phyloP scores from a whole-genome alignment of 1,140 invertebrate species.

The Bombus pascuorum region DNA sequence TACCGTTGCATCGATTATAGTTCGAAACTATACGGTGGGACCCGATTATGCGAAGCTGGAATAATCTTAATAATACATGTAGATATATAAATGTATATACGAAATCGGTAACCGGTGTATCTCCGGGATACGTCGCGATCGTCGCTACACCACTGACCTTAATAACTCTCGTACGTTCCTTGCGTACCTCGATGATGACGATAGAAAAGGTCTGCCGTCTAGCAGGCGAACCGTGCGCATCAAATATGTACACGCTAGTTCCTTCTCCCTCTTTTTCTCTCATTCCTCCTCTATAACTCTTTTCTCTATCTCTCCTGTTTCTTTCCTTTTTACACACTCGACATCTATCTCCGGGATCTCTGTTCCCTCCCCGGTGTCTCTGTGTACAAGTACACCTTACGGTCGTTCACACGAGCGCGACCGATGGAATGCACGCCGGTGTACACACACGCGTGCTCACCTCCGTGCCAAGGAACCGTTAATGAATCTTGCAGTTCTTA shows the following conservation, averaged over 20 bases:
- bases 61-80: neutral
- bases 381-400: slow-evolving; percentile 57
- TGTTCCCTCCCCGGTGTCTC: slow-evolving; percentile 6
- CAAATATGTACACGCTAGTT: slow-evolving; percentile 57
- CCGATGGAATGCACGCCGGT: slow-evolving; percentile 53
- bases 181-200: slow-evolving; percentile 74
- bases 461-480: slow-evolving; percentile 77
- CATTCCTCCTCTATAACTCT: slow-evolving; percentile 13
- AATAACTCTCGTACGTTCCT: slow-evolving; percentile 75
- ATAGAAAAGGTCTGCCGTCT: slow-evolving; percentile 75
- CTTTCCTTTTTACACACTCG: slow-evolving; percentile 44
- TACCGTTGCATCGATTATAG: slow-evolving; percentile 3
- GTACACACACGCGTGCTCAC: slow-evolving; percentile 63
- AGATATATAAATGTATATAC: neutral
- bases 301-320: slow-evolving; percentile 13
- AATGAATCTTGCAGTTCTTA: slow-evolving; percentile 77
- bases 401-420: slow-evolving; percentile 65
- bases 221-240: slow-evolving; percentile 72
- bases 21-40: neutral
- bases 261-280: neutral
- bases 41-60: slow-evolving; percentile 9
- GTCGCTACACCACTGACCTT: slow-evolving; percentile 77
- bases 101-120: neutral
- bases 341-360: slow-evolving; percentile 50
- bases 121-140: slow-evolving; percentile 21